Evolutionary conservation across 2,888 invertebrate species (phyloP), one percentile per base, ranked within the genome.

Genomic region (Myopa testacea): DNA sequence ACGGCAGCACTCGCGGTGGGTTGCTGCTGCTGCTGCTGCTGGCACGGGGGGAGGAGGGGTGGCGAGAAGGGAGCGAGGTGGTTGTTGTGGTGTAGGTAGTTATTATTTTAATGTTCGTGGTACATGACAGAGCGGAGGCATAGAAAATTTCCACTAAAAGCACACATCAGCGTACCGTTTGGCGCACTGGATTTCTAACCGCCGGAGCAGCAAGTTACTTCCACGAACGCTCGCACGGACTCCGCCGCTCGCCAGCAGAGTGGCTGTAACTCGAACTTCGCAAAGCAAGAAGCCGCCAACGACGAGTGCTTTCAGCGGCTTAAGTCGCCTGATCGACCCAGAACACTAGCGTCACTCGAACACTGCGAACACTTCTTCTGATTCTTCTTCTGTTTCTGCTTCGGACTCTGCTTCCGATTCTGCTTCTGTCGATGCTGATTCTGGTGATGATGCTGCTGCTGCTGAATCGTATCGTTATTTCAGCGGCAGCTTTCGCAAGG

Each of bases 131-230:
- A 52, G 76, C 65, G 52, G 71, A 19, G 26, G 37, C 79, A 76
- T 65, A 63, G 82, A 82, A 83, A 84, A 84, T 60, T 68, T 67
- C 34, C 69, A 76, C 67, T 19, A 74, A 70, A 68, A 70, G 74
- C 70, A 62, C 63, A 73, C 73, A 65, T 71, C 77, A 72, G 75
- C 77, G 45, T 72, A 71, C 65, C 74, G 67, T 80, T 82, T 81
- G 80, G 68, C 79, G 78, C 81, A 83, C 81, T 81, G 81, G 81
- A 80, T 79, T 81, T 81, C 81, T 78, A 80, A 80, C 79, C 80
- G 81, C 80, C 80, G 79, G 73, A 80, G 81, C 79, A 81, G 81
- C 80, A 81, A 82, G 81, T 80, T 80, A 76, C 77, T 67, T 79
- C 80, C 68, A 38, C 75, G 69, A 52, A 55, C 52, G 62, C 76